Conservation (phyloP, 2,888 invertebrate genomes). For the Colostygia pectinataria region DNA sequence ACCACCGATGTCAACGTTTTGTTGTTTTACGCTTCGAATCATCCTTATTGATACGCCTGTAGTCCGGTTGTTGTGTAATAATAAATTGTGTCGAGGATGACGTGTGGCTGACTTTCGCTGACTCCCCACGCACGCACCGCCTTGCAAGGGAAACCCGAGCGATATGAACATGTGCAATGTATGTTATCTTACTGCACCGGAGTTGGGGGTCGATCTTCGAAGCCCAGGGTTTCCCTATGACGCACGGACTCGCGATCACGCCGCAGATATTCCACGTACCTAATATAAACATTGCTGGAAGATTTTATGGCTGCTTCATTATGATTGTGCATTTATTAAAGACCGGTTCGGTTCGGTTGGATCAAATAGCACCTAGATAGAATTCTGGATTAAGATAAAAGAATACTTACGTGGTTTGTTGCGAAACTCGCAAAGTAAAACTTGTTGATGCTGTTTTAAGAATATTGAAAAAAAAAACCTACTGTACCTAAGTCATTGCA, state of each 20-base stretch:
- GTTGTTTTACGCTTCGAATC: constrained; percentile 7
- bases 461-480: too few species aligned
- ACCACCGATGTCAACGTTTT: neutral
- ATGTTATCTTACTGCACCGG: constrained; percentile 5
- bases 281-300: constrained; percentile 1
- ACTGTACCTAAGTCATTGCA: too few species aligned
- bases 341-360: constrained; percentile 9
- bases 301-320: constrained; percentile 3
- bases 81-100: constrained; percentile 62
- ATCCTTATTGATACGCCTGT: constrained; percentile 54
- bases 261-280: constrained; percentile 1
- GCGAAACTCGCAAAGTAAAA: too few species aligned
- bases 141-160: constrained; percentile 59
- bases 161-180: constrained; percentile 33
- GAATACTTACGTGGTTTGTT: too few species aligned
- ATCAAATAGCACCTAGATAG: neutral
- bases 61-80: constrained; percentile 70
- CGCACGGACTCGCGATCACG: constrained; percentile 23
- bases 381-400: too few species aligned
- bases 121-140: constrained; percentile 32
- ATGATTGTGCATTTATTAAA: constrained; percentile 16
- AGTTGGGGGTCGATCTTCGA: constrained; percentile 3
- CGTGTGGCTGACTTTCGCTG: constrained; percentile 69
- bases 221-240: constrained; percentile 60
- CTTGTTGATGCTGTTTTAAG: too few species aligned